phyloP scores from a whole-genome alignment of 2,888 invertebrate species.

The Galerucella calmariensis region DNA sequence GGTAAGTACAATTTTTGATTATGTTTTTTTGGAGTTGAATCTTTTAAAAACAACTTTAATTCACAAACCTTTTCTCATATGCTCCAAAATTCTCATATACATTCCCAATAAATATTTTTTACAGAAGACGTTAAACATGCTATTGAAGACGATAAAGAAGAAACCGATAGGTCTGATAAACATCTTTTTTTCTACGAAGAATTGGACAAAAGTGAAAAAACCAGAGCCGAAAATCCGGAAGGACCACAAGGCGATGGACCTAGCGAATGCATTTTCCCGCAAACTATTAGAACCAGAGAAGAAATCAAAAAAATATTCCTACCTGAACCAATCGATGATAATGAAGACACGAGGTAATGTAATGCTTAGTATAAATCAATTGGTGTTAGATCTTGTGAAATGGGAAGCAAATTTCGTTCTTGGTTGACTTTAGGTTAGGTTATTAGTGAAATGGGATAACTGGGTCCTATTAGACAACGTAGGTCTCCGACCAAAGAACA shows the following conservation, averaged over 20 bases:
- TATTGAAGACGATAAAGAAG: neutral
- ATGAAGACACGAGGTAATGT: constrained; percentile 34
- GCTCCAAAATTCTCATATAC: no score
- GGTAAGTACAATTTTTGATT: neutral
- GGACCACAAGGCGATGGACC: constrained; percentile 38
- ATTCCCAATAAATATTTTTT: no score
- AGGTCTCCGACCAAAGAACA: no score
- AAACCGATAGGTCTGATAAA: constrained; percentile 44
- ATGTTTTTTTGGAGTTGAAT: neutral
- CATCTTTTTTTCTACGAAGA: constrained; percentile 45
- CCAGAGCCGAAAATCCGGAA: constrained; percentile 29
- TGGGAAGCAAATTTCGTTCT: neutral
- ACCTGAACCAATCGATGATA: constrained; percentile 24
- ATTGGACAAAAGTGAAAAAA: constrained; percentile 45
- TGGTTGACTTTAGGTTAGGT: no score
- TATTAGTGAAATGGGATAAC: no score
- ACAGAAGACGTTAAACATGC: no score
- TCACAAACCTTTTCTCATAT: no score
- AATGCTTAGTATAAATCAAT: constrained; percentile 11
- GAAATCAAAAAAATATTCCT: constrained; percentile 41
- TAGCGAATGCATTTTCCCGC: neutral
- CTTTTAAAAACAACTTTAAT: no score
- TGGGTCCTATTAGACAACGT: no score
- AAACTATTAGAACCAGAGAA: constrained; percentile 39
- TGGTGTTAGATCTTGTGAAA: neutral